Percentiles rank a stretch among this genome's conserved stretches.
Conservation (phyloP, 2,113 vertebrate species). For the Calidris pygmaea region DNA sequence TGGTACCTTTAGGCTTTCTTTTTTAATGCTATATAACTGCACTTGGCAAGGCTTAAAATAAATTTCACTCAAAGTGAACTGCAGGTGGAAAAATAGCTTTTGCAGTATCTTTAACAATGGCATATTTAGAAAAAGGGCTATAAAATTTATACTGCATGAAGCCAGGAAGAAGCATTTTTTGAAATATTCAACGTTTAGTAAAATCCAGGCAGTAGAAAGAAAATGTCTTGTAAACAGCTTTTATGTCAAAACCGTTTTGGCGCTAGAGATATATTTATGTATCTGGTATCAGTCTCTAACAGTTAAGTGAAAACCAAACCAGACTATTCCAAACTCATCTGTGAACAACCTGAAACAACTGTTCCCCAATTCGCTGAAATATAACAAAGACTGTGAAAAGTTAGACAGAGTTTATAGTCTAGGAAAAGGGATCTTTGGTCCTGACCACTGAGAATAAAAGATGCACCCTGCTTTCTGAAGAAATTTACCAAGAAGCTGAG, state of each 20-base stretch:
- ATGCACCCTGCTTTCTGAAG: neutral
- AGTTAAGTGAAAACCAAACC: neutral
- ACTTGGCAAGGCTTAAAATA: neutral
- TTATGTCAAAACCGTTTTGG: neutral
- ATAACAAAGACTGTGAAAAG: neutral
- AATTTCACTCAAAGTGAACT: neutral
- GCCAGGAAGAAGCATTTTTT: conserved; percentile 20
- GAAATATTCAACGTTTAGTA: neutral
- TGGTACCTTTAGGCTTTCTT: neutral
- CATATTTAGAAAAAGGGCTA: neutral
- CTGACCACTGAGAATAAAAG: neutral
- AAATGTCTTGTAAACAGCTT: neutral
- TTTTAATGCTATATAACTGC: neutral
- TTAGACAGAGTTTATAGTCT: neutral
- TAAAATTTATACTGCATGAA: neutral
- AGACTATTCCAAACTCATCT: neutral
- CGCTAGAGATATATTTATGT: neutral
- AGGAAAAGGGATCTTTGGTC: neutral
- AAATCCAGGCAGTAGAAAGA: neutral
- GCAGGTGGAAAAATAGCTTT: neutral
- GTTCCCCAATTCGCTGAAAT: neutral
- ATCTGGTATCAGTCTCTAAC: neutral
- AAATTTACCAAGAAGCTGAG: neutral
- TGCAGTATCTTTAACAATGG: neutral
- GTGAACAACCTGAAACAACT: neutral